Evolutionary conservation across 1,140 invertebrate species (phyloP).

Genomic region (Drosophila murphyi): DNA sequence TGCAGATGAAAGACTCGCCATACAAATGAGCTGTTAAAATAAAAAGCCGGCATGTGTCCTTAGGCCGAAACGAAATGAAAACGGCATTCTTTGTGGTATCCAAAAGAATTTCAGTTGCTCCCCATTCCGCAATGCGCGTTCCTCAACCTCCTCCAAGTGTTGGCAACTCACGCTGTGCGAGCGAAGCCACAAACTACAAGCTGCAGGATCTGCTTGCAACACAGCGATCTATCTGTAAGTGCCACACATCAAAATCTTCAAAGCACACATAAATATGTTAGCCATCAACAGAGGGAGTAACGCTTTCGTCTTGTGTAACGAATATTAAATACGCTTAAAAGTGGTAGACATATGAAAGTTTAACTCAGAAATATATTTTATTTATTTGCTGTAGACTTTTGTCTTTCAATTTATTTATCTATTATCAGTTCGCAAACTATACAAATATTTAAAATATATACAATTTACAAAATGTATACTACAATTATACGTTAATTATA

Average conservation of each 20-base stretch:
- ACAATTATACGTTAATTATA: no score
- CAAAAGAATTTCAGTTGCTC: conserved; percentile 16
- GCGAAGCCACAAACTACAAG: conserved; percentile 14
- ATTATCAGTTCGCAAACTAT: no score
- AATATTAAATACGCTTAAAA: conserved; percentile 7
- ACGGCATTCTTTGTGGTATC: conserved; percentile 48
- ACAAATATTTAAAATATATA: no score
- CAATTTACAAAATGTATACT: no score
- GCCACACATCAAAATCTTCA: conserved; percentile 14
- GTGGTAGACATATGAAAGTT: no score
- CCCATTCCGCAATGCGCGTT: not conserved
- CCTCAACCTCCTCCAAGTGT: not conserved
- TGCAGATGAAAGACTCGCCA: conserved; percentile 12
- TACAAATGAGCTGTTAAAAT: conserved; percentile 74
- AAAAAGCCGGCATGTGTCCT: conserved; percentile 77
- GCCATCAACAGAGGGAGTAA: no score
- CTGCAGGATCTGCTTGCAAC: conserved; percentile 18
- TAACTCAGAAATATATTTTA: no score
- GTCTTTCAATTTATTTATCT: no score
- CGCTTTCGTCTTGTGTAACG: not conserved
- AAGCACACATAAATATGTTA: not conserved
- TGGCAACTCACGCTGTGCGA: conserved; percentile 27
- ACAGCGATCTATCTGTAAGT: conserved; percentile 23
- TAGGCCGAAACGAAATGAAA: conserved; percentile 49
- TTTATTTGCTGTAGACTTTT: no score